Percentiles rank a stretch among this genome's conserved stretches.
Evolutionary conservation across 1,140 invertebrate genomes (phyloP).

Genomic region (Heliconius congener): DNA sequence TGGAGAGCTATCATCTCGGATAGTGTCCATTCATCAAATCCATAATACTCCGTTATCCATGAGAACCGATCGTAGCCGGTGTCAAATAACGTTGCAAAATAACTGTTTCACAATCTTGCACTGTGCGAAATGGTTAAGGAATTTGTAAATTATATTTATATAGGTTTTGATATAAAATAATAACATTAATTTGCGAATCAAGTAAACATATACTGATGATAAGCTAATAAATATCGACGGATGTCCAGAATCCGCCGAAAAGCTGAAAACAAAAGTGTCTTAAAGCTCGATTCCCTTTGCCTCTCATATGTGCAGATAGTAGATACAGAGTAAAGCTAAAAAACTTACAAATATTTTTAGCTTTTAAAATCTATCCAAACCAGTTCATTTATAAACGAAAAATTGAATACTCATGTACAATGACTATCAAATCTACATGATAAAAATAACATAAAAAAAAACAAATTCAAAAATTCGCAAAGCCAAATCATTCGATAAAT

Average conservation of each 20-base stretch:
- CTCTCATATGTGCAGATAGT: no score
- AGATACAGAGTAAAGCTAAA: no score
- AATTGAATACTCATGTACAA: neutral
- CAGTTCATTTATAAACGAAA: neutral
- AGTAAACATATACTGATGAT: no score
- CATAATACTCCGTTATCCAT: slow-evolving; percentile 32
- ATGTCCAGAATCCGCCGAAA: no score
- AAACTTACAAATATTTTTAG: no score
- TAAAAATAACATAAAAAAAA: neutral
- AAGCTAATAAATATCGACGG: no score
- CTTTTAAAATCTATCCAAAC: neutral
- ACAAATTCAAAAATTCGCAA: neutral
- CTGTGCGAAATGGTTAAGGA: neutral
- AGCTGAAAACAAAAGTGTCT: no score
- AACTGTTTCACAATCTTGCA: slow-evolving; percentile 41
- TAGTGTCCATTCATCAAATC: slow-evolving; percentile 29
- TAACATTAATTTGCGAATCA: neutral
- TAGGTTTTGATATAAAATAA: neutral
- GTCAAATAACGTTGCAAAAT: slow-evolving; percentile 53
- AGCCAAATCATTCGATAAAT: neutral
- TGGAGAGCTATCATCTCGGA: slow-evolving; percentile 21
- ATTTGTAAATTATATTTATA: neutral
- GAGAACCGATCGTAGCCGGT: slow-evolving; percentile 30
- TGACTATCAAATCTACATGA: neutral
- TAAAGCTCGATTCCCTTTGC: no score